These are phyloP conservation scores for Pedicia rivosa DNA, from an alignment of 2,888 invertebrate species.

Conservation along the genomic window DNA sequence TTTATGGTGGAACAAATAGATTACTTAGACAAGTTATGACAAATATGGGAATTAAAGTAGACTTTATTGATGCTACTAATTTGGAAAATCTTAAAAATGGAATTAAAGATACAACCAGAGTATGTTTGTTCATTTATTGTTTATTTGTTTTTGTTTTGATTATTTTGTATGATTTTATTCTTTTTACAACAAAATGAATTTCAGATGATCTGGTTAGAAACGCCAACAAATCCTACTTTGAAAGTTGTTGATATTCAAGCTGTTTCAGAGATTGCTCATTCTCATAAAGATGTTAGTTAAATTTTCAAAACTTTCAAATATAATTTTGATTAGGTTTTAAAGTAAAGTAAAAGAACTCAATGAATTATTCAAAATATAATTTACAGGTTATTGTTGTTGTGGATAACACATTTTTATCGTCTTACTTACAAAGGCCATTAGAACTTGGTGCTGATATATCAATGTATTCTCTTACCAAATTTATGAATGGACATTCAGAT, in stretches of 20 bases:
- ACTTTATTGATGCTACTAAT: constrained; percentile 64
- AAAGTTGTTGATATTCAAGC: constrained; percentile 78
- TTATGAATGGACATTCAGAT: constrained; percentile 97
- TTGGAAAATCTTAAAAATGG: constrained; percentile 45
- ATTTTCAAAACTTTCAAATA: neutral
- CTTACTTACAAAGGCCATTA: constrained; percentile 82
- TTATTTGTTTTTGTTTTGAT: too few relatives aligned
- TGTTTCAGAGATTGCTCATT: constrained; percentile 44
- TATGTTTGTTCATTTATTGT: constrained; percentile 23
- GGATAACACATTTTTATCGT: constrained; percentile 87
- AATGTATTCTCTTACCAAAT: constrained; percentile 88
- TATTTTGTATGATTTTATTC: too few relatives aligned
- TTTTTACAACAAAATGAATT: too few relatives aligned
- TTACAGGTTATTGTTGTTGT: constrained; percentile 54
- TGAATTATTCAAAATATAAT: neutral
- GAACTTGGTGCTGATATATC: constrained; percentile 82
- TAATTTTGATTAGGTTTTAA: neutral
- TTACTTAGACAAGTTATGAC: constrained; percentile 46
- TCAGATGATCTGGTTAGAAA: constrained; percentile 83
- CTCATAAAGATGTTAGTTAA: constrained; percentile 18
- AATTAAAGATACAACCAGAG: constrained; percentile 74
- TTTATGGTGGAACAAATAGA: constrained; percentile 88
- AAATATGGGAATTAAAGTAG: constrained; percentile 54
- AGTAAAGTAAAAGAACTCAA: constrained; percentile 10
- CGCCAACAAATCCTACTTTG: constrained; percentile 88